Conservation (phyloP, 2,888 invertebrate genomes). For the Drosophila setosimentum region DNA sequence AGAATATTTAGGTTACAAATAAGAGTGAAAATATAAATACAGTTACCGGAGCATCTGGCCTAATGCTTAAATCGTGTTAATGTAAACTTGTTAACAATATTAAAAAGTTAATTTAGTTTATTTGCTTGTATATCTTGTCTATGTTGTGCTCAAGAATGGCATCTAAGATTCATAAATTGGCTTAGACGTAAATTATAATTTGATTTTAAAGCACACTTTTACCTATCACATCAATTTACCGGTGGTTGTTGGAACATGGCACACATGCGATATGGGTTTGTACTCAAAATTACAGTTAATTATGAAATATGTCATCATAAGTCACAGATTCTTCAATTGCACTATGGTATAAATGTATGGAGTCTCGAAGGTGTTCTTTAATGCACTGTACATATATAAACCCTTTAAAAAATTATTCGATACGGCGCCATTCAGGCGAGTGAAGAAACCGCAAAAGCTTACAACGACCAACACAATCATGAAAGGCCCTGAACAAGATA, state of each 20-base stretch:
- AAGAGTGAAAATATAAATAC: background rate
- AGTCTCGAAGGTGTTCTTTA: background rate
- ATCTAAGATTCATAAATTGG: background rate
- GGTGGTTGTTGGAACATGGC: background rate
- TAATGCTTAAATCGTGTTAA: background rate
- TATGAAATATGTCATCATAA: background rate
- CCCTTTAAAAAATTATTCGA: background rate
- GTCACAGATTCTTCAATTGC: background rate
- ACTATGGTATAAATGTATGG: background rate
- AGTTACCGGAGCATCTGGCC: background rate
- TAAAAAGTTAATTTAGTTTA: background rate
- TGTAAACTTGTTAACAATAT: background rate
- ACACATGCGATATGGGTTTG: background rate
- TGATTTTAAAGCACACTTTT: background rate
- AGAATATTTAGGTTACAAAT: background rate
- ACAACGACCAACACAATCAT: conserved; percentile 12
- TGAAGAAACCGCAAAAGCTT: conserved; percentile 27
- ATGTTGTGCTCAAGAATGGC: background rate
- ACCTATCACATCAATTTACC: background rate
- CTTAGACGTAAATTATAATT: background rate
- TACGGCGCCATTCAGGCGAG: background rate
- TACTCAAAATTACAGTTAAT: background rate
- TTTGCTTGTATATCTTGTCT: background rate
- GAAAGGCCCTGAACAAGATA: conserved; percentile 11
- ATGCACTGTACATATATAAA: background rate